Evolutionary conservation across 1,140 invertebrate species (phyloP).

Genomic region (Trachymyrmex septentrionalis): DNA sequence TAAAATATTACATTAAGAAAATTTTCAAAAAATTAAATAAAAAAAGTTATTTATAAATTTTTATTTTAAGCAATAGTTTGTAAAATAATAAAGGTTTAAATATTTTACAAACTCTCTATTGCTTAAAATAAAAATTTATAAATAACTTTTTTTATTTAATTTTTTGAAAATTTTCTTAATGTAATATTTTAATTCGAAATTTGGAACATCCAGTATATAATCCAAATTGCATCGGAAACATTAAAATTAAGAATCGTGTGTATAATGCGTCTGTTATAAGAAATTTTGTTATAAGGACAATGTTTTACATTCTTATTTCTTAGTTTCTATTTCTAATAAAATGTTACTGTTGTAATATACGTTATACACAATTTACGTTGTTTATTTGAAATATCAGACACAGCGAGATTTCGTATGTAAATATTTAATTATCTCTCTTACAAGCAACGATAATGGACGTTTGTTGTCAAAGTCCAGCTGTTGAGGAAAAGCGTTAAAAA

Average conservation of each 20-base stretch:
- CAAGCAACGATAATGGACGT: neutral
- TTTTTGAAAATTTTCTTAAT: too few species aligned
- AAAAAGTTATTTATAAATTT: too few species aligned
- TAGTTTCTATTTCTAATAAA: neutral
- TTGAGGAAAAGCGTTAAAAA: conserved; percentile 35
- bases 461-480: conserved; percentile 37
- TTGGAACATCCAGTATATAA: too few species aligned
- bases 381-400: neutral
- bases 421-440: conserved; percentile 25
- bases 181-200: too few species aligned
- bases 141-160: too few species aligned
- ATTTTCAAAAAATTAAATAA: too few species aligned
- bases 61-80: too few species aligned
- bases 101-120: too few species aligned
- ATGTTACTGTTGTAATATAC: neutral
- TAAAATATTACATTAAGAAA: too few species aligned
- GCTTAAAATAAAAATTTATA: too few species aligned
- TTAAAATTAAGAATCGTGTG: neutral
- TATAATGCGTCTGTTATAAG: neutral
- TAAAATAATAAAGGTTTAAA: too few species aligned
- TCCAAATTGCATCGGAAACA: neutral
- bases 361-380: neutral
- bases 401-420: neutral
- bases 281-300: neutral
- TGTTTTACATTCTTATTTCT: neutral